Base-by-base conservation (phyloP, 2,797 vertebrate species). In the Enteromius trimaculatus region DNA sequence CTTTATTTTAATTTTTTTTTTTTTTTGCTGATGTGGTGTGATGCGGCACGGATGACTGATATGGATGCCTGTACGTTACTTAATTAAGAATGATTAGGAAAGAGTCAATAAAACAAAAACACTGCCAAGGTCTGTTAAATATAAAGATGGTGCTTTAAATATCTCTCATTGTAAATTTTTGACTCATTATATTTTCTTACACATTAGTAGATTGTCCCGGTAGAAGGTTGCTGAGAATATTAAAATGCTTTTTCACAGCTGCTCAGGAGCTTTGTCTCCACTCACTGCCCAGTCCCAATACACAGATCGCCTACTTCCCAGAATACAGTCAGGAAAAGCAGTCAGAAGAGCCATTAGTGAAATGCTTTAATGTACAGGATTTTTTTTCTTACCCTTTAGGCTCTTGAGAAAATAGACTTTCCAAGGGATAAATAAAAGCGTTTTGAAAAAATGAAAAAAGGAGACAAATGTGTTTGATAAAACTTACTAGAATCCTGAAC, bases 321-420 rank as follows among this genome's bases (percentile, higher is more conserved):
- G 89, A 88, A 89, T 78, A 84, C 76, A 79, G 62, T 44, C 71
- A 70, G 83, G 80, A 53, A 85, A 88, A 78, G 88, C 77, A 77
- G 82, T 89, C 86, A 86, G 86, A 88, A 76, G 68, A 84, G 60
- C 89, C 87, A 83, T 89, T 88, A 88, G 72, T 80, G 82, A 81
- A 74, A 29, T 69, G 70, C 81, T 77, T 86, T 86, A 83, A 86
- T 87, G 86, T 87, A 58, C 77, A 83, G 42, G 42, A 64, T 66
- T 82, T 81, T 83, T 77, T 78, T 64, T 83, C 77, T 75, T 77
- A 29, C 69, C 21, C 74, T 64, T 66, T 39, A 44, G 53, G 53
- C 75, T 71, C 84, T 80, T 23, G 29, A 34, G 7, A 51, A 60
- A 69, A 39, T 17, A 75, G 23, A 47, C n/a, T 69, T 68, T 82